Evolutionary conservation across 2,888 invertebrate species (phyloP).

Genomic region (Plebejus argus): DNA sequence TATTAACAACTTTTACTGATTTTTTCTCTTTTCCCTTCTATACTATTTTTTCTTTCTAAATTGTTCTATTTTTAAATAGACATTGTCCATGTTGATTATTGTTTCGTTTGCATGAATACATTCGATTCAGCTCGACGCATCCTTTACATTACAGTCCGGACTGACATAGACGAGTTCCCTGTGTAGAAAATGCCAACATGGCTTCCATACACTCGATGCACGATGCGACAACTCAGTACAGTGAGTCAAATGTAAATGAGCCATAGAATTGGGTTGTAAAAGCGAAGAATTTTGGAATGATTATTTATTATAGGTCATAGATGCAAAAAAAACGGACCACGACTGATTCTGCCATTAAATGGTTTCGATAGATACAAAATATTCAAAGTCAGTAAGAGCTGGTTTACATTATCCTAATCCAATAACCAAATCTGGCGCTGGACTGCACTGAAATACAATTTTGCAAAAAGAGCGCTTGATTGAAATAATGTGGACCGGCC

Average conservation of each 20-base stretch:
- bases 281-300: background rate
- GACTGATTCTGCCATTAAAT: too few relatives aligned
- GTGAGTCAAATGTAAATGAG: background rate
- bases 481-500: too few relatives aligned
- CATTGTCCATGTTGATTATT: background rate
- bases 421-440: too few relatives aligned
- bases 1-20: too few relatives aligned
- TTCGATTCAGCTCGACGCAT: slow-evolving; percentile 46
- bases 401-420: too few relatives aligned
- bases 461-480: too few relatives aligned
- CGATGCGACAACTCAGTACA: background rate
- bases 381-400: too few relatives aligned
- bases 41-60: background rate
- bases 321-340: too few relatives aligned
- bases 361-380: too few relatives aligned
- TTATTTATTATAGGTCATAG: too few relatives aligned
- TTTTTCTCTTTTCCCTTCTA: too few relatives aligned
- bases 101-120: slow-evolving; percentile 9
- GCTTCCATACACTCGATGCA: background rate
- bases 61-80: background rate
- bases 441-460: too few relatives aligned
- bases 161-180: slow-evolving; percentile 62
- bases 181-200: slow-evolving; percentile 34
- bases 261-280: background rate
- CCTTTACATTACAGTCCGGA: slow-evolving; percentile 49